Percentiles rank a stretch among this genome's conserved stretches.
Conservation (phyloP, 2,888 invertebrate species). For the Coremacera marginata region DNA sequence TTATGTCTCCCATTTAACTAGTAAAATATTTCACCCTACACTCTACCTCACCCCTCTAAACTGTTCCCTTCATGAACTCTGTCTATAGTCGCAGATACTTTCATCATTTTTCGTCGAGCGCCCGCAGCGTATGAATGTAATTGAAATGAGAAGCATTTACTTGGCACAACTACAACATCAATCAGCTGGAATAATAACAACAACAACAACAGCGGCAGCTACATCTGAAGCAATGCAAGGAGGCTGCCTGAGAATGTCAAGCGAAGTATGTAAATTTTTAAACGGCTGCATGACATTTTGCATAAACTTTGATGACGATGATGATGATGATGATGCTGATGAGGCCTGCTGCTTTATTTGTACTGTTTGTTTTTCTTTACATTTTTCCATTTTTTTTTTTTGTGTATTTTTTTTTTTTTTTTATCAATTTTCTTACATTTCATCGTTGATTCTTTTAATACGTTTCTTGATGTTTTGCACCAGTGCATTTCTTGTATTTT, state of each 20-base stretch:
- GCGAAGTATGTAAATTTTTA: slow-evolving; percentile 28
- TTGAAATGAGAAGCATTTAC: slow-evolving; percentile 19
- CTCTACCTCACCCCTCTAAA: too few species aligned
- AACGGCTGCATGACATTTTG: slow-evolving; percentile 4
- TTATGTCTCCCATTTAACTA: too few species aligned
- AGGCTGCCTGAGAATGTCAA: background rate
- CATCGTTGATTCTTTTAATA: slow-evolving; percentile 11
- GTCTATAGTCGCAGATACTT: slow-evolving; percentile 11
- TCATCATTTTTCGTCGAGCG: slow-evolving; percentile 21
- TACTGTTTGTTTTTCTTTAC: background rate
- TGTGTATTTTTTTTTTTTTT: background rate
- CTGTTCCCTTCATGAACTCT: background rate
- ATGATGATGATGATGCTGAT: background rate
- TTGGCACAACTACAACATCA: slow-evolving; percentile 10
- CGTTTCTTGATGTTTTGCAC: background rate
- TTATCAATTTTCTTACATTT: background rate
- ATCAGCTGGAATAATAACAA: slow-evolving; percentile 14
- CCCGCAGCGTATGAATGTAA: slow-evolving; percentile 31
- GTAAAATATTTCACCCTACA: too few species aligned
- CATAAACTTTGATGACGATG: background rate
- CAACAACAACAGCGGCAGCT: slow-evolving; percentile 42
- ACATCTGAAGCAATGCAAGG: slow-evolving; percentile 6
- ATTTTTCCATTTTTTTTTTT: background rate
- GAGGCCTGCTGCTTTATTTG: background rate
- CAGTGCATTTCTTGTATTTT: background rate